Evolutionary conservation across 2,113 vertebrate genomes (phyloP), one percentile per base, ranked within the genome.

Genomic region (Procavia capensis): DNA sequence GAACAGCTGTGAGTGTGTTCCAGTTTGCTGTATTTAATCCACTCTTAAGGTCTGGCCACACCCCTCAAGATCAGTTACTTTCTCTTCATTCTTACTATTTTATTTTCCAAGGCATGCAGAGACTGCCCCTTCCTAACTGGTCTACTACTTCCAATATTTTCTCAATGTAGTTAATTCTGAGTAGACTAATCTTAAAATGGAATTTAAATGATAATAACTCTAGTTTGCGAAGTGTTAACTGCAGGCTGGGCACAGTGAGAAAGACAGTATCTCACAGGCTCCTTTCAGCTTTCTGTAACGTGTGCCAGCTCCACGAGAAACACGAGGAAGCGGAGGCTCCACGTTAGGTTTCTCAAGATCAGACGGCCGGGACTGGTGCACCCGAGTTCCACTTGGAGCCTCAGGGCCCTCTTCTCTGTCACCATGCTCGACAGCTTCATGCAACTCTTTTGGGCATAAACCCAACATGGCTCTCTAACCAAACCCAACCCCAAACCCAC

Each of bases 101-200:
- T 6, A 57, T 45, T 75, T 91, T 85, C 61, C 25, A 92, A 43
- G 47, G 45, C 29, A 57, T 2, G 59, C 25, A 10, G 84, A 36
- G 47, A 54, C 3, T 76, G 43, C 25, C 43, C 95, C 63, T 74
- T 93, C 76, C 82, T 80, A 86, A 76, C 36, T 68, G 41, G n/a
- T 27, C 76, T 94, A 79, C 27, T 63, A 85, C 82, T 85, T 80
- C n/a, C 57, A 82, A 47, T 74, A 43, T 95, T 10, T 80, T 90
- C 27, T 88, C 72, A 92, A 16, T 63, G 45, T 85, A 75, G 85
- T 75, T 11, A 72, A 66, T 63, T 93, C n/a, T 91, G 57, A 94
- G 63, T 10, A 88, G 54, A 85, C n/a, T 61, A 70, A 82, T 80
- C 75, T 91, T 92, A 61, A 91, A 86, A 68, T 64, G 27, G 25